Conservation (phyloP, 1,140 invertebrate genomes). For the Cydia amplana region DNA sequence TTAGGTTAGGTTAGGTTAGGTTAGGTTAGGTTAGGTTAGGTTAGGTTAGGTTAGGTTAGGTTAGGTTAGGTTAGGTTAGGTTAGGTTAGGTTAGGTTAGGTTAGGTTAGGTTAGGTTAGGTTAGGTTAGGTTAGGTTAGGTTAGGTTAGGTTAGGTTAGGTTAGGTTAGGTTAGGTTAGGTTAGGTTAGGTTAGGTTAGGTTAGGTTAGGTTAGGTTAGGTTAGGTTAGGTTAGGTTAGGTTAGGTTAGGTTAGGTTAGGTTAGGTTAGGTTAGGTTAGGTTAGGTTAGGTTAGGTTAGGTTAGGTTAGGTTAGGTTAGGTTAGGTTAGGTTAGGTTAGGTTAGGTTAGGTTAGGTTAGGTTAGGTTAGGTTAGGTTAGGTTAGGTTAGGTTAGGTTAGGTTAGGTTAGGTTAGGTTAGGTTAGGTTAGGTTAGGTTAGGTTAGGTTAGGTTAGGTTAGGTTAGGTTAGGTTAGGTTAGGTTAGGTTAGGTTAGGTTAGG, state of each 20-base stretch:
- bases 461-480: conserved; percentile 41
- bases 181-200: too few relatives aligned
- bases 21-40: too few relatives aligned
- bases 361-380: conserved; percentile 37
- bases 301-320: conserved; percentile 41
- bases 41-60: too few relatives aligned
- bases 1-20: too few relatives aligned
- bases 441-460: conserved; percentile 43
- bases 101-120: too few relatives aligned
- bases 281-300: conserved; percentile 38
- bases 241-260: conserved; percentile 39
- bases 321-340: conserved; percentile 41
- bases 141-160: too few relatives aligned
- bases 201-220: conserved; percentile 27
- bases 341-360: conserved; percentile 41
- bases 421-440: conserved; percentile 42
- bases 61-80: too few relatives aligned
- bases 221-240: conserved; percentile 39
- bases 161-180: too few relatives aligned
- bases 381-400: conserved; percentile 38
- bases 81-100: too few relatives aligned
- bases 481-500: conserved; percentile 41
- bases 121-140: too few relatives aligned
- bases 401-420: conserved; percentile 38
- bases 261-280: conserved; percentile 40